Evolutionary conservation across 2,888 invertebrate species (phyloP).

Genomic region (Myathropa florea): DNA sequence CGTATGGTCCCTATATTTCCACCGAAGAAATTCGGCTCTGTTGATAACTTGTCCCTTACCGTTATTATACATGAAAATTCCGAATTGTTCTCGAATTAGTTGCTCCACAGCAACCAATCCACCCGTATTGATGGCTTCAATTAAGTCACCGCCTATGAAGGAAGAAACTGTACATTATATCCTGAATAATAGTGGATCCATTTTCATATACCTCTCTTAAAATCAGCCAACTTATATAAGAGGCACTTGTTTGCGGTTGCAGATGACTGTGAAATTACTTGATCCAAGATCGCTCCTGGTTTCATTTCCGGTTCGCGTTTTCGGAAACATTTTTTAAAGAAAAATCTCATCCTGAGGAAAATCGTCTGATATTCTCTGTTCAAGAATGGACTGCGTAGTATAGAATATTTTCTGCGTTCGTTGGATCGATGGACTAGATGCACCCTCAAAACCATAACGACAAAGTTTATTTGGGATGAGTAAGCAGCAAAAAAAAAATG

Average conservation of each 20-base stretch:
- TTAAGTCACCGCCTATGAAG: conserved; percentile 88
- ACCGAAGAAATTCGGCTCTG: conserved; percentile 92
- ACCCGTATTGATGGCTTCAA: conserved; percentile 92
- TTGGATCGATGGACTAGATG: neutral
- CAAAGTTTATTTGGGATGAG: neutral
- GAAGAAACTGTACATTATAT: neutral
- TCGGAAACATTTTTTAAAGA: conserved; percentile 78
- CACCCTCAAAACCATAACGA: neutral
- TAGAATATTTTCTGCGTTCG: neutral
- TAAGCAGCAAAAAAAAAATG: neutral
- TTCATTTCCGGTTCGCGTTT: conserved; percentile 80
- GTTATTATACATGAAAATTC: conserved; percentile 92
- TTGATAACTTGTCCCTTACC: conserved; percentile 93
- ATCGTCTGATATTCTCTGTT: neutral
- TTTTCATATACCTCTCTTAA: conserved; percentile 86
- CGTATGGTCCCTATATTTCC: conserved; percentile 93
- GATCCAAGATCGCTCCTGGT: conserved; percentile 90
- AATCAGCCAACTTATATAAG: conserved; percentile 93
- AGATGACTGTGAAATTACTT: conserved; percentile 92
- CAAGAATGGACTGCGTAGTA: neutral
- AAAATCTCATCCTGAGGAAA: conserved; percentile 75
- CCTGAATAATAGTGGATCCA: neutral
- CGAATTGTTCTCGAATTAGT: conserved; percentile 91
- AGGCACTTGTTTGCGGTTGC: conserved; percentile 93
- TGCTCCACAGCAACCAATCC: conserved; percentile 92